A percentile compares a stretch with the other conserved stretches of the same genome.
These are phyloP conservation scores for Brachionus sp. DNA, from an alignment of 1,140 invertebrate species.

Conservation along the genomic window DNA sequence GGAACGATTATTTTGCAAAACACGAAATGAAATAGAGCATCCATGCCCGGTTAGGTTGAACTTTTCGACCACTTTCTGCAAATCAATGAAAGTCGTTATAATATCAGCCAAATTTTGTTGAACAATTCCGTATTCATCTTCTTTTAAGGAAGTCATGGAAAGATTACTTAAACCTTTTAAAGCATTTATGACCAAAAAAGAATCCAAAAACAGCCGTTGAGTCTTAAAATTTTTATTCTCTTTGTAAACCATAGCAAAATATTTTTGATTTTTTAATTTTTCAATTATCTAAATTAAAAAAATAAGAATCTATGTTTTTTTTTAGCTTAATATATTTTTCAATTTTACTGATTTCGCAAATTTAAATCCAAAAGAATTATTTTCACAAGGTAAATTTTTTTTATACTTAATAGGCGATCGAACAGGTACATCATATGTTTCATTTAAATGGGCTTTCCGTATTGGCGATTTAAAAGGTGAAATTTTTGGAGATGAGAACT, in stretches of 20 bases:
- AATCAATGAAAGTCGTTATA: not conserved
- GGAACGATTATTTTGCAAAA: constrained; percentile 6
- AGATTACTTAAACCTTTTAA: constrained; percentile 34
- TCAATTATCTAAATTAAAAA: not conserved
- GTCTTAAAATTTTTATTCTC: constrained; percentile 28
- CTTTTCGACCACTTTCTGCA: constrained; percentile 24
- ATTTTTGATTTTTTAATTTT: constrained; percentile 2
- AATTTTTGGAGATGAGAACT: not conserved
- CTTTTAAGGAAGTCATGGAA: not conserved
- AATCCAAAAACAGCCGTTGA: constrained; percentile 25
- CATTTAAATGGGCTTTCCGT: not conserved
- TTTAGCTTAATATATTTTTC: too few species aligned
- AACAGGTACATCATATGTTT: not conserved
- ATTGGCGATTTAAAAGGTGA: not conserved
- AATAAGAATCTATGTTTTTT: too few species aligned
- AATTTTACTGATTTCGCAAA: not conserved
- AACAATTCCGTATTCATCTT: constrained; percentile 38
- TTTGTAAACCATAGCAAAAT: constrained; percentile 6
- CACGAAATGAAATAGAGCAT: not conserved
- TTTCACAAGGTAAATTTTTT: not conserved
- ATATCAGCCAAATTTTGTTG: constrained; percentile 46
- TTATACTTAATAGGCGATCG: not conserved
- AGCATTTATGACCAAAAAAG: constrained; percentile 20
- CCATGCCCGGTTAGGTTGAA: not conserved
- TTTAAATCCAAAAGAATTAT: not conserved